Conservation (phyloP, 2,888 invertebrate species). For the Pimpla rufipes region DNA sequence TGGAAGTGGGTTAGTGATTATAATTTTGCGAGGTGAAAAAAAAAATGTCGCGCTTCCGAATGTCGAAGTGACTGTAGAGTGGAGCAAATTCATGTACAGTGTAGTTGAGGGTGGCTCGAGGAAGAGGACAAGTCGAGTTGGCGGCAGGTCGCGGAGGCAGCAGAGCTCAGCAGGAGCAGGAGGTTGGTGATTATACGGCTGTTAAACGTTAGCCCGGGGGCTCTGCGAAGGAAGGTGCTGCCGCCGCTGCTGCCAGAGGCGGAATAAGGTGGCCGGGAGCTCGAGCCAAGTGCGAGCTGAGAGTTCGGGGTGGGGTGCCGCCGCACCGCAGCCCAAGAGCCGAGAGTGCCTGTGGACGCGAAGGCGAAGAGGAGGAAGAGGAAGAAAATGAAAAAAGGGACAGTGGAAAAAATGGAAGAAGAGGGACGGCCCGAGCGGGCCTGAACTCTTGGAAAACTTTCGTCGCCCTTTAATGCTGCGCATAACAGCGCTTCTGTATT, state of each 20-base stretch:
- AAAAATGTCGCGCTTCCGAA: slow-evolving; percentile 21
- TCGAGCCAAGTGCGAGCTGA: slow-evolving; percentile 46
- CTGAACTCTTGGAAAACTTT: slow-evolving; percentile 32
- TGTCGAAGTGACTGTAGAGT: slow-evolving; percentile 17
- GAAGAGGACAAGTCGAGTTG: slow-evolving; percentile 30
- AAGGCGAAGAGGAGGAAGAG: slow-evolving; percentile 14
- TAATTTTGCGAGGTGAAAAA: not conserved
- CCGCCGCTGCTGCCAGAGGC: slow-evolving; percentile 35
- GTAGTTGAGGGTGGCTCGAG: slow-evolving; percentile 31
- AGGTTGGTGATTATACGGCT: slow-evolving; percentile 73
- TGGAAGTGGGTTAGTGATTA: no score
- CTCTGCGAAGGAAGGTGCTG: slow-evolving; percentile 18
- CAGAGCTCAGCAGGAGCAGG: slow-evolving; percentile 42
- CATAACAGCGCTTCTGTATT: slow-evolving; percentile 22
- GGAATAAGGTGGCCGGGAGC: slow-evolving; percentile 38
- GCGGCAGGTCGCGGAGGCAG: slow-evolving; percentile 44
- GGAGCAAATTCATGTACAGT: slow-evolving; percentile 7
- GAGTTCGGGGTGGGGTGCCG: slow-evolving; percentile 47
- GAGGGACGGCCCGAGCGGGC: slow-evolving; percentile 43
- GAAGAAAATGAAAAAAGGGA: slow-evolving; percentile 56
- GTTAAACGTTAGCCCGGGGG: slow-evolving; percentile 70
- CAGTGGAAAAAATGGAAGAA: slow-evolving; percentile 44
- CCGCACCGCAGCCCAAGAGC: slow-evolving; percentile 27
- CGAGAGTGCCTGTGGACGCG: slow-evolving; percentile 14
- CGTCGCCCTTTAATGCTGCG: slow-evolving; percentile 11